Evolutionary conservation across 1,140 invertebrate species (phyloP).

Genomic region (Myzus persicae): DNA sequence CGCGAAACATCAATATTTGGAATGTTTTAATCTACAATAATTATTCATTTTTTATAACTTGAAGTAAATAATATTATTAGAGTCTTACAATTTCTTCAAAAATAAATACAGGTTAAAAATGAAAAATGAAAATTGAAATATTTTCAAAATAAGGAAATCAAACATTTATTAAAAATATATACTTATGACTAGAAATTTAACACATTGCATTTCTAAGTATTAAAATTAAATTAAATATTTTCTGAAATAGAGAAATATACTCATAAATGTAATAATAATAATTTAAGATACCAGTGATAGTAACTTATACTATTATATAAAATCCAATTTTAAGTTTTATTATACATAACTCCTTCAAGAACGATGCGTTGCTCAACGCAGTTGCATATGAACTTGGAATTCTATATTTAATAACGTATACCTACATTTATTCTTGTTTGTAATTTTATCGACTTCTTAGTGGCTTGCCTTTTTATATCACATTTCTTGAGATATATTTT

Average conservation of each 20-base stretch:
- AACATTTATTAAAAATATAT: not conserved
- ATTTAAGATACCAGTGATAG: not conserved
- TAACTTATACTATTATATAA: not conserved
- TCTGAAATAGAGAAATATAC: not conserved
- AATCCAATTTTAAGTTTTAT: not conserved
- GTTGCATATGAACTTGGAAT: not conserved
- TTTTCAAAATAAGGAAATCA: not conserved
- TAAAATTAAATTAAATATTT: not conserved
- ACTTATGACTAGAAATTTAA: not conserved
- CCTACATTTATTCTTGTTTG: not conserved
- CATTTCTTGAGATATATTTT: not conserved
- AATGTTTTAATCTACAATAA: not conserved
- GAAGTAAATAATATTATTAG: not conserved
- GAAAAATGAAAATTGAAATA: not conserved
- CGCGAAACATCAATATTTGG: not conserved
- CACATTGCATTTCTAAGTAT: not conserved
- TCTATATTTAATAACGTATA: constrained; percentile 6
- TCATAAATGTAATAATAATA: not conserved
- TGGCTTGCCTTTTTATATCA: not conserved
- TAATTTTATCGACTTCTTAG: not conserved
- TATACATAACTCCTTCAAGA: not conserved
- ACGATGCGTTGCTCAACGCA: not conserved
- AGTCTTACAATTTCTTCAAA: not conserved
- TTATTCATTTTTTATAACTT: not conserved
- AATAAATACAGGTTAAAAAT: not conserved